Conservation (phyloP, 1,140 invertebrate genomes). For the Papilio polytes region DNA sequence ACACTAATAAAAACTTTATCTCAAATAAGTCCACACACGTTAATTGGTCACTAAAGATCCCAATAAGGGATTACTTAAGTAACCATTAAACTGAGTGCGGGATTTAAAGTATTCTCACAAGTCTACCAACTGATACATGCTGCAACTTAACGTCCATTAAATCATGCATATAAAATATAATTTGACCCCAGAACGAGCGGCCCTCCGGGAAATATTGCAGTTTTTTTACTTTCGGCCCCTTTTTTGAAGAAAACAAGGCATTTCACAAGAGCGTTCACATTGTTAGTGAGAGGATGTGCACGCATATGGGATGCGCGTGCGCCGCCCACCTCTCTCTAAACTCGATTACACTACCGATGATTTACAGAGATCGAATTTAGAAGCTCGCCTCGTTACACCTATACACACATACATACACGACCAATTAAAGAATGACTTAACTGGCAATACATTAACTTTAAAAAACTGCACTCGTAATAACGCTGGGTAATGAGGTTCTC, state of each 20-base stretch:
- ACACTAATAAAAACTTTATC: constrained; percentile 10
- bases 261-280: constrained; percentile 59
- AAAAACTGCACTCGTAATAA: neutral
- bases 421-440: constrained; percentile 39
- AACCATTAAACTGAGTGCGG: no score
- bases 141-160: constrained; percentile 20
- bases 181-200: constrained; percentile 71
- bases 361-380: constrained; percentile 81
- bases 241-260: constrained; percentile 52
- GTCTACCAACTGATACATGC: constrained; percentile 49
- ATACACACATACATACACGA: constrained; percentile 45
- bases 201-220: constrained; percentile 63
- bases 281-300: constrained; percentile 72
- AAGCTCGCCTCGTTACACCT: constrained; percentile 71
- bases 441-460: neutral
- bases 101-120: constrained; percentile 45
- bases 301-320: constrained; percentile 71
- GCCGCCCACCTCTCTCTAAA: constrained; percentile 79
- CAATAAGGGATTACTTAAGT: no score
- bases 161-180: constrained; percentile 38
- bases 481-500: neutral
- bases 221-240: constrained; percentile 42
- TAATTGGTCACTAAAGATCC: no score
- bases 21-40: neutral
- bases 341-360: constrained; percentile 79